Percentiles rank a stretch among this genome's conserved stretches.
Conservation (phyloP, 2,113 vertebrate species). For the Tonatia bakeri region DNA sequence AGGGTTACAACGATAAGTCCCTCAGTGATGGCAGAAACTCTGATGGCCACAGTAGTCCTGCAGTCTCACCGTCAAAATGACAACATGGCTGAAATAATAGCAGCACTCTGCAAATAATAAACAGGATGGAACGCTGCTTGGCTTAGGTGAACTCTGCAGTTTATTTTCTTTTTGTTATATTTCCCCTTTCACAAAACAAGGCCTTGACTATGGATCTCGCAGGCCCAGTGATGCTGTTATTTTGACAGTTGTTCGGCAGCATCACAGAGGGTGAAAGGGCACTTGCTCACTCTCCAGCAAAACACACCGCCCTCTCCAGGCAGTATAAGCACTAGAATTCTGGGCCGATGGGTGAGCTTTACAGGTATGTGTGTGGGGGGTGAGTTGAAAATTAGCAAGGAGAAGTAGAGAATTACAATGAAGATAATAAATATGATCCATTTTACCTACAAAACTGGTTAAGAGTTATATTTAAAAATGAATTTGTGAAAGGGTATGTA, state of each 20-base stretch:
- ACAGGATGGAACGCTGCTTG: conserved; percentile 20
- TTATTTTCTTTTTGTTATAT: conserved; percentile 29
- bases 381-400: conserved; percentile 30
- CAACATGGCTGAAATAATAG: conserved; percentile 9
- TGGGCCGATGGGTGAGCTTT: conserved; percentile 29
- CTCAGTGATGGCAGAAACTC: background rate
- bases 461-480: background rate
- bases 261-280: conserved; percentile 49
- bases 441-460: background rate
- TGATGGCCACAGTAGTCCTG: background rate
- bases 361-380: background rate
- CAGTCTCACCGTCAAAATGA: background rate
- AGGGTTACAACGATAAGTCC: background rate
- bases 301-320: background rate
- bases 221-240: background rate
- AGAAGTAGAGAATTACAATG: background rate
- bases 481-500: background rate
- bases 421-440: background rate
- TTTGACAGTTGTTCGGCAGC: conserved; percentile 46
- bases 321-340: conserved; percentile 12
- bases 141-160: background rate
- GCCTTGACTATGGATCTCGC: background rate
- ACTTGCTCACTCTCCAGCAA: conserved; percentile 3
- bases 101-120: background rate
- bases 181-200: conserved; percentile 9